Evolutionary conservation across 2,888 invertebrate genomes (phyloP).

Genomic region (Drosophila infuscata): DNA sequence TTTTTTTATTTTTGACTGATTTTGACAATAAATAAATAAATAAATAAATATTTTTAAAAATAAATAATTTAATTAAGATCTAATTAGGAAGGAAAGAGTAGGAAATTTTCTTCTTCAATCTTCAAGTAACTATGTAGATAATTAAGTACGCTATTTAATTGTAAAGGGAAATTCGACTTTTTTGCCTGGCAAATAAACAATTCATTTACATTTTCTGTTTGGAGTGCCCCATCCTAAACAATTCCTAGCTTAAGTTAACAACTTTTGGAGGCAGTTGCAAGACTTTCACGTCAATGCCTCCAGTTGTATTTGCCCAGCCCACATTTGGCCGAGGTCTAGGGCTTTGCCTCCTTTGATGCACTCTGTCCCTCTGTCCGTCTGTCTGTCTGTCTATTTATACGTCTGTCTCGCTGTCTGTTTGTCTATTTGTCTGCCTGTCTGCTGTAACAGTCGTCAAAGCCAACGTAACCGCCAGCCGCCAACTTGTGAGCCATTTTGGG

Average conservation of each 20-base stretch:
- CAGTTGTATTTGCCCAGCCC: conserved; percentile 13
- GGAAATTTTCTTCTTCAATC: neutral
- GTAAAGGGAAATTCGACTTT: neutral
- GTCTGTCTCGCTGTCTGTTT: neutral
- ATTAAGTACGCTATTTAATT: neutral
- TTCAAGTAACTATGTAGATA: no score
- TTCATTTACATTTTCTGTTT: neutral
- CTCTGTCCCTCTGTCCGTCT: neutral
- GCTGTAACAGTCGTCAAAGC: conserved; percentile 21
- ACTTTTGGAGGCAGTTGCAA: neutral
- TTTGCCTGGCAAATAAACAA: neutral
- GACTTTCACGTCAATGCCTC: conserved; percentile 37
- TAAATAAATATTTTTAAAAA: no score
- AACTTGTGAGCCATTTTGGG: conserved; percentile 38
- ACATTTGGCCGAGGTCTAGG: conserved; percentile 47
- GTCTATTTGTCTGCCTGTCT: neutral
- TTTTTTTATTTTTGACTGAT: no score
- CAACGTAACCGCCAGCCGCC: conserved; percentile 34
- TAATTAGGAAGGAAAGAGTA: neutral
- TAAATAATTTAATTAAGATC: neutral
- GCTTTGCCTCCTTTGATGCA: conserved; percentile 31
- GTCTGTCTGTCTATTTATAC: neutral
- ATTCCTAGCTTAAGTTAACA: neutral
- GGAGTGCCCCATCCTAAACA: neutral
- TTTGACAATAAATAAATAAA: no score